Percentiles rank a stretch among this genome's conserved stretches.
These are phyloP conservation scores for Centruroides sculpturatus DNA, from an alignment of 1,140 invertebrate genomes.

Conservation along the genomic window DNA sequence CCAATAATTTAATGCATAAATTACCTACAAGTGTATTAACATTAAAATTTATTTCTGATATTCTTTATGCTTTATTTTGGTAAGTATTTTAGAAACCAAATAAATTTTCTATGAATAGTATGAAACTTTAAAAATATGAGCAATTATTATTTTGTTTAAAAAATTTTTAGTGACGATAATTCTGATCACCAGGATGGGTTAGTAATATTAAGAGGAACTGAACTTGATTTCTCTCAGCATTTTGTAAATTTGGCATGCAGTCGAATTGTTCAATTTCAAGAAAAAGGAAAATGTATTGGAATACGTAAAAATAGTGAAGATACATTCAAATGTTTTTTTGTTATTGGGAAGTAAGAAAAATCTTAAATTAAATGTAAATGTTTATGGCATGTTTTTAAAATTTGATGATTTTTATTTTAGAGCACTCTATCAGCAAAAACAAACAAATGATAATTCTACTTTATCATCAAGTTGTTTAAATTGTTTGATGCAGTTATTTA, in stretches of 20 bases:
- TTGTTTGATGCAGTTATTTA: too few relatives aligned
- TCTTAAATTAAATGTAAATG: too few relatives aligned
- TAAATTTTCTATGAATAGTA: too few relatives aligned
- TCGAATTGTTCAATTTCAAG: constrained; percentile 3
- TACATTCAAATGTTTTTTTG: neutral
- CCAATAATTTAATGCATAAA: neutral
- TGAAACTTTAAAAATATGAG: too few relatives aligned
- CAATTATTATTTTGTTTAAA: too few relatives aligned
- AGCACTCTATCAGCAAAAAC: too few relatives aligned
- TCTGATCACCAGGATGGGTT: constrained; percentile 8
- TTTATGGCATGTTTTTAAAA: too few relatives aligned
- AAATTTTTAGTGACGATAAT: neutral
- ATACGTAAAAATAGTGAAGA: constrained; percentile 1
- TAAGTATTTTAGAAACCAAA: too few relatives aligned
- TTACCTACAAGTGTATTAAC: neutral
- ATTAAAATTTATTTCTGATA: constrained; percentile 1
- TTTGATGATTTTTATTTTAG: too few relatives aligned
- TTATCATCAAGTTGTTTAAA: too few relatives aligned
- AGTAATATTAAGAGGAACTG: neutral
- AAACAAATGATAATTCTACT: too few relatives aligned
- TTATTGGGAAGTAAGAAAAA: neutral
- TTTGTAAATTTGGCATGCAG: constrained; percentile 1
- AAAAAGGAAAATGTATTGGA: constrained; percentile 3
- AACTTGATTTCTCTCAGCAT: constrained; percentile 2
- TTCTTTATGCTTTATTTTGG: constrained; percentile 1